phyloP scores from a whole-genome alignment of 2,797 vertebrate species.

The Sandelia bainsii region DNA sequence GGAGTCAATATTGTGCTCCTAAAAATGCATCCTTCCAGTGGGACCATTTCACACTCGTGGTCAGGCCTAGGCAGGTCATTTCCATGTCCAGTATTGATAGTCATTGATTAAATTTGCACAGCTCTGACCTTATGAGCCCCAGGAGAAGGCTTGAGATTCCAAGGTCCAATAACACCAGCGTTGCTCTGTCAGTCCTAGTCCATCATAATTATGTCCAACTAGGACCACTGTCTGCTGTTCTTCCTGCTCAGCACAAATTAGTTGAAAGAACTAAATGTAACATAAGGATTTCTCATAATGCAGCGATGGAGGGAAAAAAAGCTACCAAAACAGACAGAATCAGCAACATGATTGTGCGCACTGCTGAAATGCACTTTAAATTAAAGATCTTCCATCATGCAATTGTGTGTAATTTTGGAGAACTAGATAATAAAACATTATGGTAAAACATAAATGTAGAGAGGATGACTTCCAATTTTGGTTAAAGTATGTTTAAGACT shows the following conservation, averaged over 20 bases:
- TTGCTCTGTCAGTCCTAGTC: constrained; percentile 45
- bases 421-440: background rate
- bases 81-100: constrained; percentile 65
- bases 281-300: constrained; percentile 20
- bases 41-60: constrained; percentile 39
- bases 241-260: constrained; percentile 59
- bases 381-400: background rate
- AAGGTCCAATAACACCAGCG: constrained; percentile 56
- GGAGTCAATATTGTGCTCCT: constrained; percentile 12
- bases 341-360: constrained; percentile 10
- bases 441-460: background rate
- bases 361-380: background rate
- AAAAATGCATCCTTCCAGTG: constrained; percentile 31
- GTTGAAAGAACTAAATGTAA: constrained; percentile 27
- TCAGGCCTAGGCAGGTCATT: constrained; percentile 55
- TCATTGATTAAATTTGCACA: constrained; percentile 69
- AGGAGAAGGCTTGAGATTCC: constrained; percentile 52
- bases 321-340: constrained; percentile 32
- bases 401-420: background rate
- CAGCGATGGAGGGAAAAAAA: constrained; percentile 4
- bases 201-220: constrained; percentile 57
- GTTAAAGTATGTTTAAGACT: background rate
- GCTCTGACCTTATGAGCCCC: constrained; percentile 59
- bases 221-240: constrained; percentile 45
- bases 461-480: background rate